A percentile compares a stretch with the other conserved stretches of the same genome.
Conservation (phyloP, 2,888 invertebrate species). For the Carabus problematicus region DNA sequence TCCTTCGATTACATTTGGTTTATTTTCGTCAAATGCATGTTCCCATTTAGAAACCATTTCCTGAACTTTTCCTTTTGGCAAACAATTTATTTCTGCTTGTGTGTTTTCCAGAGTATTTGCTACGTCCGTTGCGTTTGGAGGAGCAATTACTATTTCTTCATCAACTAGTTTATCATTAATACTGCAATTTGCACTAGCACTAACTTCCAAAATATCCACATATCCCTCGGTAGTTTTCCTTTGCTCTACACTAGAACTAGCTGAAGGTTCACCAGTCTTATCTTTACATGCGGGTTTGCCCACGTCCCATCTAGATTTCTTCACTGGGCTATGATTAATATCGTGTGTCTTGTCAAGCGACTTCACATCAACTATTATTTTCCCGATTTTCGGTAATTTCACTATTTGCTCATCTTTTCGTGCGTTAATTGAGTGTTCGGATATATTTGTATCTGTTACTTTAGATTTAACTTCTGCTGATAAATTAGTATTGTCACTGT, state of each 20-base stretch:
- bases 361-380: slow-evolving; percentile 50
- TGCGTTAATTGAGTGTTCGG: slow-evolving; percentile 48
- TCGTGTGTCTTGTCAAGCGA: slow-evolving; percentile 48
- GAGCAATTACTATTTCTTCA: background rate
- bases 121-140: background rate
- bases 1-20: slow-evolving; percentile 20
- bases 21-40: slow-evolving; percentile 28
- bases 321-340: slow-evolving; percentile 49
- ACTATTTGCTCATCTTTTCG: slow-evolving; percentile 15
- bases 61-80: slow-evolving; percentile 47
- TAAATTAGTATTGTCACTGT: no score
- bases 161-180: slow-evolving; percentile 17
- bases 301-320: slow-evolving; percentile 61
- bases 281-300: slow-evolving; percentile 52
- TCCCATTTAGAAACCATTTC: slow-evolving; percentile 39
- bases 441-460: slow-evolving; percentile 36
- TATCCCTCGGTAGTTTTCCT: background rate
- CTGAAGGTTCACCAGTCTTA: slow-evolving; percentile 10
- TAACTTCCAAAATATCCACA: background rate
- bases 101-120: slow-evolving; percentile 15
- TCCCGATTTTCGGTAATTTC: slow-evolving; percentile 51
- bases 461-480: no score
- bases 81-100: slow-evolving; percentile 52
- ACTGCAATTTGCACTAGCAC: slow-evolving; percentile 37
- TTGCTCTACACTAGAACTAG: slow-evolving; percentile 3